Percentiles rank a stretch among this genome's conserved stretches.
Evolutionary conservation across 2,797 vertebrate genomes (phyloP).

Genomic region (Lates japonicus): DNA sequence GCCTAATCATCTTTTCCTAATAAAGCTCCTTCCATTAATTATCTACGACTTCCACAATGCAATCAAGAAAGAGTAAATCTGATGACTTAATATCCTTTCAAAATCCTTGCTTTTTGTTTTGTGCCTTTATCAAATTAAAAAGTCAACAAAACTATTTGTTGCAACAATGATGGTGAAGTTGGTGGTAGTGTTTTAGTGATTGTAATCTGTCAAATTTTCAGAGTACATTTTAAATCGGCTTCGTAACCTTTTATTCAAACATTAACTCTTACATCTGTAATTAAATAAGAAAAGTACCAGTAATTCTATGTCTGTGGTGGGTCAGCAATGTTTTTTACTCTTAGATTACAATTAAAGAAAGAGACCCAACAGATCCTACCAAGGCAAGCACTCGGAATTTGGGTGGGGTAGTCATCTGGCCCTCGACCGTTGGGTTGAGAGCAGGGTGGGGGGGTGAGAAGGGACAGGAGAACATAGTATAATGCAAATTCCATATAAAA

Average conservation of each 20-base stretch:
- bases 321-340: background rate
- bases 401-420: too few relatives aligned
- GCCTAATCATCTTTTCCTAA: slow-evolving; percentile 99
- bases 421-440: too few relatives aligned
- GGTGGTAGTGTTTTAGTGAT: background rate
- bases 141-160: background rate
- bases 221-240: background rate
- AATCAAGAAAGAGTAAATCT: slow-evolving; percentile 99
- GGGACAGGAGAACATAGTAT: too few relatives aligned
- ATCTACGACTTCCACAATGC: slow-evolving; percentile 99
- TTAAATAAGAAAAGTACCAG: background rate
- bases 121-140: background rate
- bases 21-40: slow-evolving; percentile 99
- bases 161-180: background rate
- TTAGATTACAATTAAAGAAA: too few relatives aligned
- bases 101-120: background rate
- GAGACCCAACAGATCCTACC: too few relatives aligned
- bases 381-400: too few relatives aligned
- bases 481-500: too few relatives aligned
- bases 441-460: too few relatives aligned
- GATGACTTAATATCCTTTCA: slow-evolving; percentile 97
- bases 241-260: background rate
- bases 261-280: background rate
- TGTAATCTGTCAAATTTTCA: background rate
- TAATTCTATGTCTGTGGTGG: background rate